Evolutionary conservation across 2,797 vertebrate species (phyloP).

Genomic region (Gymnothorax javanicus): DNA sequence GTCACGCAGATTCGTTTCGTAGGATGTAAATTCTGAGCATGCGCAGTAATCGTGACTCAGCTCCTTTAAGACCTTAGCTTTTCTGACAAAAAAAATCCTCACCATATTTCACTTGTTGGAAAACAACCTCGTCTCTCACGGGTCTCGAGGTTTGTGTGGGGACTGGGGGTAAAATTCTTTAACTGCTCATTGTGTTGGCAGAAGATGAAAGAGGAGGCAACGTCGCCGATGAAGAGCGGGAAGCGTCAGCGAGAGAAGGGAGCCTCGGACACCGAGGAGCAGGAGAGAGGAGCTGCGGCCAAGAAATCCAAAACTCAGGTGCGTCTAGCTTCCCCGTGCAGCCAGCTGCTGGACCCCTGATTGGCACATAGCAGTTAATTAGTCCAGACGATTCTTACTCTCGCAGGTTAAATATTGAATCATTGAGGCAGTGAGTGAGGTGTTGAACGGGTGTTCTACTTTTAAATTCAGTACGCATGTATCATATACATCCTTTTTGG

Average conservation of each 20-base stretch:
- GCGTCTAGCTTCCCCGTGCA: slow-evolving; percentile 21
- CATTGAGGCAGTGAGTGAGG: background rate
- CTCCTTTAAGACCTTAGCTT: background rate
- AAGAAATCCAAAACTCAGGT: slow-evolving; percentile 96
- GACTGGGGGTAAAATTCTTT: too few species aligned
- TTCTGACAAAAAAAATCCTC: background rate
- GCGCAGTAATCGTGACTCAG: too few species aligned
- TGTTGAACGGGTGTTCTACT: slow-evolving; percentile 3
- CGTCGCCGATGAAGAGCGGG: slow-evolving; percentile 84
- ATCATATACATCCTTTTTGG: background rate
- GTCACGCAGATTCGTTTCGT: too few species aligned
- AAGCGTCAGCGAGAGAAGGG: slow-evolving; percentile 89
- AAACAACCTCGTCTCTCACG: background rate
- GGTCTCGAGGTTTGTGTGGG: background rate
- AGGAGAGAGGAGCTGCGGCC: slow-evolving; percentile 79
- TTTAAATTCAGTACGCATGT: background rate
- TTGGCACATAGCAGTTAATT: too few species aligned
- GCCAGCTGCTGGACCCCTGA: too few species aligned
- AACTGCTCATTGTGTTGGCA: slow-evolving; percentile 52
- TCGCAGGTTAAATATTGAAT: too few species aligned
- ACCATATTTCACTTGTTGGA: background rate
- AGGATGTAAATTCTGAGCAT: too few species aligned
- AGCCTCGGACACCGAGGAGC: slow-evolving; percentile 82
- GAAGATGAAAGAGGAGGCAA: slow-evolving; percentile 90
- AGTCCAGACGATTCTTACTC: too few species aligned